phyloP scores from a whole-genome alignment of 1,140 invertebrate genomes.

The Drosophila pseudoobscura region DNA sequence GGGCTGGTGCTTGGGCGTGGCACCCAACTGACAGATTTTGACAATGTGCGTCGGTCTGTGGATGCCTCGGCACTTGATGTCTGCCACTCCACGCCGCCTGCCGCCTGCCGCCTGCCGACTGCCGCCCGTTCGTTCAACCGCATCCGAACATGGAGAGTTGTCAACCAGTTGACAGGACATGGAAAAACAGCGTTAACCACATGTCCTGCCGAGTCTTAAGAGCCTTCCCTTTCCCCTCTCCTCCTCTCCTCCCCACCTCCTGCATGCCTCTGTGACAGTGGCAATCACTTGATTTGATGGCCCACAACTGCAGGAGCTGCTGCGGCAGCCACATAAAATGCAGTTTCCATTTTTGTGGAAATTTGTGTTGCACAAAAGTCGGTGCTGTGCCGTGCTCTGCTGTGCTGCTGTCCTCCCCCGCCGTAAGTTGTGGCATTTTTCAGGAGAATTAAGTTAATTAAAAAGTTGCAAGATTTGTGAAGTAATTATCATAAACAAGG shows the following conservation, averaged over 20 bases:
- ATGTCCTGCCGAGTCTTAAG: conserved; percentile 59
- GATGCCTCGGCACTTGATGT: conserved; percentile 49
- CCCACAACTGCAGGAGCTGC: conserved; percentile 19
- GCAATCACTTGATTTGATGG: conserved; percentile 59
- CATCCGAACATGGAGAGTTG: conserved; percentile 52
- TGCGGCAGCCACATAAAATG: conserved; percentile 51
- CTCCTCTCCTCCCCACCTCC: too few relatives aligned
- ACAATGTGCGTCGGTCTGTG: conserved; percentile 53
- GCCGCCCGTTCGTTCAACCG: conserved; percentile 23
- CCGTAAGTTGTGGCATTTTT: conserved; percentile 41
- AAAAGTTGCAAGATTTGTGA: conserved; percentile 67
- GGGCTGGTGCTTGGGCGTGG: conserved; percentile 17
- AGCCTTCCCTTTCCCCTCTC: conserved; percentile 4
- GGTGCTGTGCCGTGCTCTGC: background rate
- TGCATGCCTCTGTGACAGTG: conserved; percentile 13
- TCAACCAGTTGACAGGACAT: conserved; percentile 49
- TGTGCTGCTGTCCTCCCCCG: background rate
- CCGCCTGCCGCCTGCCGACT: background rate
- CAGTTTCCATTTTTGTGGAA: conserved; percentile 56
- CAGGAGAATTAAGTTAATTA: conserved; percentile 68
- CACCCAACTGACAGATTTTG: conserved; percentile 60
- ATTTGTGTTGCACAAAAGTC: conserved; percentile 24
- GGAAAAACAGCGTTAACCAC: conserved; percentile 68
- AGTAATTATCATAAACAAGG: conserved; percentile 69
- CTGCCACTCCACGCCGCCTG: background rate